Evolutionary conservation across 1,140 invertebrate genomes (phyloP), one percentile per base, ranked within the genome.

Genomic region (Formica exsecta): DNA sequence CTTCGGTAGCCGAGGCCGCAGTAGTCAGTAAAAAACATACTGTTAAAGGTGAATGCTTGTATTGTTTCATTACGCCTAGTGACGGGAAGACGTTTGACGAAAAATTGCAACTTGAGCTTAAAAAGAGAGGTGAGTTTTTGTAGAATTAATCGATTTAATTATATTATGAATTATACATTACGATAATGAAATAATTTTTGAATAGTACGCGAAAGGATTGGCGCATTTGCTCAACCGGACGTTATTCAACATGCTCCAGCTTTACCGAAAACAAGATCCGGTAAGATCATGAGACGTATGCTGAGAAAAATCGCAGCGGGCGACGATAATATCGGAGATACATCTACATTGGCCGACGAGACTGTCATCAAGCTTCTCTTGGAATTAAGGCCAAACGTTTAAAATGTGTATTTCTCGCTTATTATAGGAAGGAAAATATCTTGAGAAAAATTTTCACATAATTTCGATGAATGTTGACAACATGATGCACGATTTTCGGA

Each of bases 201-300:
- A 59, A 29, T 96, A 96, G 98, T 99, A 1, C 96, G 99, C 70
- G 97, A 97, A 86, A 98, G 97, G 91, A 99, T 99, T 88, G 99
- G 99, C 13, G 98, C 99, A 2, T 99, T 99, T 95, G 99, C 99
- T 3, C 97, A 98, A 92, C 99, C 99, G 0, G 99, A 99, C 92
- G 97, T 98, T 6, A 97, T 99, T 62, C 99, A 99, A 91, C 96
- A 98, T 92, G 98, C 98, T 2, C 98, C 98, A 5, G 97, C 97
- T 2, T 95, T 99, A 71, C 99, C 99, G 0, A 99, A 99, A 95
- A 99, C 99, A 0, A 96, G 99, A 57, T 99, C 99, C 2, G 99
- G 99, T 3, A 99, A 99, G 95, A 99, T 99, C 64, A 99, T 99
- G 98, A 96, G 99, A 62, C 96, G 99, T 87, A 97, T 99, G 71